Base-by-base conservation (phyloP, 1,140 invertebrate species). In the Diabrotica undecimpunctata region DNA sequence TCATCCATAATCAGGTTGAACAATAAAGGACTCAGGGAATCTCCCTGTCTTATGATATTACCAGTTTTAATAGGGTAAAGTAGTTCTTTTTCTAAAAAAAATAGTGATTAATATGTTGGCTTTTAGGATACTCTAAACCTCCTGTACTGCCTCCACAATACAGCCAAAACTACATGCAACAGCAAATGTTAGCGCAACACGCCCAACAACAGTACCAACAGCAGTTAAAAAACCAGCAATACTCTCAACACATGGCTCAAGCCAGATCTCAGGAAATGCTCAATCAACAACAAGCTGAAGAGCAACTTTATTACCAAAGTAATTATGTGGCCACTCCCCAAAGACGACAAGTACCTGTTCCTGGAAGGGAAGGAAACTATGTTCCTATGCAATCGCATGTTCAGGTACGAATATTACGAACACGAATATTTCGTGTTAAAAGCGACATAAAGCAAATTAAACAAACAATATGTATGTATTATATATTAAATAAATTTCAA, bases 81-180 rank as follows among this genome's bases (percentile, higher is more conserved):
- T n/a, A n/a, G n/a, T n/a, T n/a, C n/a, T n/a, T n/a, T n/a, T n/a
- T n/a, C n/a, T n/a, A n/a, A n/a, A n/a, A 25, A 25, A 25, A 25
- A 25, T 25, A 25, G 4, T 25, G 25, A 25, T 25, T 25, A 25
- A 2, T 25, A 25, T 25, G 4, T 25, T 25, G 25, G n/a, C 10
- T 41, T 39, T 37, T 41, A 39, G 57, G 57, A 11, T 61, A 61
- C 12, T 8, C 6, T 83, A 86, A 70, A 83, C 85, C 8, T 6
- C 46, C 59, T 9, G 14, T 79, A 71, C 79, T 80, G 25, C 79
- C 80, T 38, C 81, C 83, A 54, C 82, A 84, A 36, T 71, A 79
- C 66, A 84, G 81, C 74, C 85, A 81, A 56, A 85, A 86, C 64
- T 74, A 87, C 71, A 82, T 87, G 68, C 84, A 87, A 68, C 83